A percentile compares a stretch with the other conserved stretches of the same genome.
phyloP scores from a whole-genome alignment of 2,888 invertebrate species.

The Selenia dentaria region DNA sequence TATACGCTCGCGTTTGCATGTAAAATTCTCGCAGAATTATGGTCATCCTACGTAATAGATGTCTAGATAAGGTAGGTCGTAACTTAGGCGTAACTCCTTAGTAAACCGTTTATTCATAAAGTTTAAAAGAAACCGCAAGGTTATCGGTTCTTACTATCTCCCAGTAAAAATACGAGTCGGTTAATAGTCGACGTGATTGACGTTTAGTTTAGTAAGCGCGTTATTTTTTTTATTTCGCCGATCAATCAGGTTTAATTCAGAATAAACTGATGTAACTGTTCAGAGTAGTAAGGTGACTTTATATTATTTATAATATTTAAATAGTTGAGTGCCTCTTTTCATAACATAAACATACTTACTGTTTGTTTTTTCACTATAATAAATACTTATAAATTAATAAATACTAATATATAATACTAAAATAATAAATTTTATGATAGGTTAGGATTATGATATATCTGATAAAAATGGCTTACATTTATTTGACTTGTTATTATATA shows the following conservation, averaged over 20 bases:
- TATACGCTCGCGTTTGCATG: too few species aligned
- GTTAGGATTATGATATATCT: too few species aligned
- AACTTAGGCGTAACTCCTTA: constrained; percentile 39
- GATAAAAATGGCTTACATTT: too few species aligned
- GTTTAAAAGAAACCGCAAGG: constrained; percentile 55
- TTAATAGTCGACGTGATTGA: constrained; percentile 62
- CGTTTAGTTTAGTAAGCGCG: constrained; percentile 58
- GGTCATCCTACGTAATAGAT: constrained; percentile 33
- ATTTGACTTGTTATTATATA: too few species aligned
- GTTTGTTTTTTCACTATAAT: too few species aligned
- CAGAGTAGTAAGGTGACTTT: not conserved
- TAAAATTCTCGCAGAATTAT: constrained; percentile 14
- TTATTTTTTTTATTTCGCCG: constrained; percentile 73
- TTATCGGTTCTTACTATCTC: constrained; percentile 45
- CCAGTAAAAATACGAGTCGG: constrained; percentile 47
- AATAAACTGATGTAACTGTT: constrained; percentile 32
- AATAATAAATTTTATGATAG: too few species aligned
- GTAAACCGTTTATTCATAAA: constrained; percentile 46
- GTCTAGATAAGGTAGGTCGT: constrained; percentile 39
- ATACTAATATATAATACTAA: too few species aligned
- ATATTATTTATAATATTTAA: too few species aligned
- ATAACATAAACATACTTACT: too few species aligned
- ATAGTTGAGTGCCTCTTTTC: too few species aligned
- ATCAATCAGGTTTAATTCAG: constrained; percentile 78
- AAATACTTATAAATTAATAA: too few species aligned